Conservation (phyloP, 1,140 invertebrate species). For the Vanessa tameamea region DNA sequence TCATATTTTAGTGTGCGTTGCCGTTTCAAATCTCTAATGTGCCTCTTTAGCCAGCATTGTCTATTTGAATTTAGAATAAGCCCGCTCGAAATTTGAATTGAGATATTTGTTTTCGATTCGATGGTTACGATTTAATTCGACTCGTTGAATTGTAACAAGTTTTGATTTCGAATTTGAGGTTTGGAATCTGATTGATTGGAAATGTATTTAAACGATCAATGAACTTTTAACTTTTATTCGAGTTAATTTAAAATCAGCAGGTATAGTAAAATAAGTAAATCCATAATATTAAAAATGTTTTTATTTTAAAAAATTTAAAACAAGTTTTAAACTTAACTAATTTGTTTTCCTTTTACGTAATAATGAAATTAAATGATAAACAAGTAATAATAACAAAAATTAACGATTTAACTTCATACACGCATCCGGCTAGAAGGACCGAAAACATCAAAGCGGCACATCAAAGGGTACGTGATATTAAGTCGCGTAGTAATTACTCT, state of each 20-base stretch:
- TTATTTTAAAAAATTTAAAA: no score
- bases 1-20: conserved; percentile 41
- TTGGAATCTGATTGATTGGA: conserved; percentile 1
- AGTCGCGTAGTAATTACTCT: conserved; percentile 47
- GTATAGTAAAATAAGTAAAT: no score
- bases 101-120: conserved; percentile 74
- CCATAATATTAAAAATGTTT: no score
- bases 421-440: conserved; percentile 24
- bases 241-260: no score
- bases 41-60: conserved; percentile 62
- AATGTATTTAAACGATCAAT: not conserved
- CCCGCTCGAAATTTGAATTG: conserved; percentile 70
- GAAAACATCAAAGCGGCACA: conserved; percentile 32
- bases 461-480: conserved; percentile 36
- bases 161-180: conserved; percentile 41
- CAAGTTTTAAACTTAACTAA: no score
- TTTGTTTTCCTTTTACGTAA: no score
- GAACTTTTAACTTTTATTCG: not conserved
- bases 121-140: conserved; percentile 70
- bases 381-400: conserved; percentile 25
- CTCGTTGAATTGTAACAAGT: conserved; percentile 51
- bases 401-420: conserved; percentile 14
- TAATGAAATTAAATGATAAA: conserved; percentile 10
- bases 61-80: conserved; percentile 75
- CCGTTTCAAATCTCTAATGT: conserved; percentile 54